phyloP scores from a whole-genome alignment of 2,113 vertebrate genomes.

The Aplodontia rufa region DNA sequence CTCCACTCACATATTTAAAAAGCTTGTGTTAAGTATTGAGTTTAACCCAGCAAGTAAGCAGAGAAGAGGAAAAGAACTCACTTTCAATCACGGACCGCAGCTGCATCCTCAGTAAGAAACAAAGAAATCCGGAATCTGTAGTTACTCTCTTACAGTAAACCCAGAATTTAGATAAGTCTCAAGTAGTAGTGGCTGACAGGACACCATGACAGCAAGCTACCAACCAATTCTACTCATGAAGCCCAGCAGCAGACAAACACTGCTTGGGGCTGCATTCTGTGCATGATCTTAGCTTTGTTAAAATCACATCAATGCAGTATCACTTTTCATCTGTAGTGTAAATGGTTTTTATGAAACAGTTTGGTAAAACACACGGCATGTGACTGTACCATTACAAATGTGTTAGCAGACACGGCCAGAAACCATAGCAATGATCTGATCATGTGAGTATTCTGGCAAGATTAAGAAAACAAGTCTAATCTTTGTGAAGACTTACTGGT shows the following conservation, averaged over 20 bases:
- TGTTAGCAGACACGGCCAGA: conserved; percentile 63
- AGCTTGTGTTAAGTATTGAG: background rate
- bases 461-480: conserved; percentile 36
- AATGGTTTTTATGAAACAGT: conserved; percentile 68
- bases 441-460: conserved; percentile 68
- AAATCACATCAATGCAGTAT: conserved; percentile 46
- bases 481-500: conserved; percentile 58
- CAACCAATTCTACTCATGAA: background rate
- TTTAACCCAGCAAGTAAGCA: conserved; percentile 30
- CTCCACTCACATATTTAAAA: background rate
- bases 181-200: background rate
- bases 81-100: background rate
- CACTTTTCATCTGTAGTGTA: conserved; percentile 49
- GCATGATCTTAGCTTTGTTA: background rate
- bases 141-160: background rate
- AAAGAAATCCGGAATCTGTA: conserved; percentile 61
- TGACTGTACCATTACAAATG: conserved; percentile 68
- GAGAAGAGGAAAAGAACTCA: background rate
- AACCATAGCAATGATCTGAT: conserved; percentile 43
- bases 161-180: conserved; percentile 33
- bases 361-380: conserved; percentile 68
- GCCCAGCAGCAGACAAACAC: background rate
- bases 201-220: background rate
- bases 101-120: conserved; percentile 47
- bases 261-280: background rate